These are phyloP conservation scores for Tonatia bakeri DNA, from an alignment of 2,113 vertebrate species.

Conservation along the genomic window DNA sequence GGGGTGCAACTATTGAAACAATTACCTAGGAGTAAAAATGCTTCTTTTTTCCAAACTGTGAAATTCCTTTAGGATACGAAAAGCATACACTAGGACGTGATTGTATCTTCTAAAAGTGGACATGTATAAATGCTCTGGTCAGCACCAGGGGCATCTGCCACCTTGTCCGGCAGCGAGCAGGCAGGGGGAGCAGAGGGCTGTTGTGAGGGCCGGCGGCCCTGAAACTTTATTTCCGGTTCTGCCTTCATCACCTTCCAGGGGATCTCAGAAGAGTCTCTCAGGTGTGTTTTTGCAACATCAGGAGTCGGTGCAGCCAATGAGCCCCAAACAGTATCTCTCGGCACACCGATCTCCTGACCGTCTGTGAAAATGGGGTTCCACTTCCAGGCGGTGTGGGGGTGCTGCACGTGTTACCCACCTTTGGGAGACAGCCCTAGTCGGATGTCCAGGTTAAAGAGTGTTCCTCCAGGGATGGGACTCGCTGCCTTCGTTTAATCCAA, in stretches of 20 bases:
- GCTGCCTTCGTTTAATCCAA: not conserved
- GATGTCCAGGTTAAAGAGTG: not conserved
- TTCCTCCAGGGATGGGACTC: not conserved
- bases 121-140: not conserved
- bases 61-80: not conserved
- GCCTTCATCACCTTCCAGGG: not conserved
- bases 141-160: not conserved
- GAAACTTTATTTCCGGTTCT: not conserved
- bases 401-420: not conserved
- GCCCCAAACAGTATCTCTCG: not conserved
- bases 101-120: not conserved
- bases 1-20: too few relatives aligned
- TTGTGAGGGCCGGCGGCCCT: too few relatives aligned
- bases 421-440: not conserved
- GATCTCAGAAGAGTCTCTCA: not conserved
- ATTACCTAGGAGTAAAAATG: too few relatives aligned
- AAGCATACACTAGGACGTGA: not conserved
- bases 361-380: not conserved
- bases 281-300: too few relatives aligned
- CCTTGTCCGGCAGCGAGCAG: too few relatives aligned
- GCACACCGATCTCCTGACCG: not conserved
- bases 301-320: too few relatives aligned
- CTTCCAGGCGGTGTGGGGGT: not conserved
- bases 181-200: too few relatives aligned
- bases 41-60: not conserved